A percentile compares a stretch with the other conserved stretches of the same genome.
phyloP scores from a whole-genome alignment of 2,888 invertebrate genomes.

The Nebria brevicollis region DNA sequence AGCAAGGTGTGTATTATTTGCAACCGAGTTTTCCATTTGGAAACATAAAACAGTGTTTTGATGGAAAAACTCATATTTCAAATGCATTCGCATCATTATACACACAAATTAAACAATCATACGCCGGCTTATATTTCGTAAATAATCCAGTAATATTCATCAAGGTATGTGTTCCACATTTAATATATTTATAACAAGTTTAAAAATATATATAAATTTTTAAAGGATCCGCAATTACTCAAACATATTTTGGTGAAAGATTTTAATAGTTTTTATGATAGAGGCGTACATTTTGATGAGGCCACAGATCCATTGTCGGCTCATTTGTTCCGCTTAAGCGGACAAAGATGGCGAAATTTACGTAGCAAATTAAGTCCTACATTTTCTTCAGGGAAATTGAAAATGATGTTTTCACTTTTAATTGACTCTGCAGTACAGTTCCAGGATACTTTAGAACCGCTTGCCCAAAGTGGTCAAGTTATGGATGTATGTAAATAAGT shows the following conservation, averaged over 20 bases:
- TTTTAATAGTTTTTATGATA: conserved; percentile 69
- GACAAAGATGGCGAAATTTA: conserved; percentile 68
- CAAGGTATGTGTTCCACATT: conserved; percentile 35
- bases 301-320: conserved; percentile 66
- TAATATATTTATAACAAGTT: too few species aligned
- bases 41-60: conserved; percentile 25
- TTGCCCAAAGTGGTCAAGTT: conserved; percentile 56
- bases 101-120: conserved; percentile 26
- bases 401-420: conserved; percentile 66
- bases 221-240: conserved; percentile 66
- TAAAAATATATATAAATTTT: background rate
- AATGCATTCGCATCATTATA: conserved; percentile 11
- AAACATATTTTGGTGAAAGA: conserved; percentile 67
- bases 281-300: conserved; percentile 68
- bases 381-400: conserved; percentile 72
- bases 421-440: conserved; percentile 65
- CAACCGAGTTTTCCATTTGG: conserved; percentile 34
- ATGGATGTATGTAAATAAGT: conserved; percentile 23
- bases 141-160: conserved; percentile 37
- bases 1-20: conserved; percentile 28
- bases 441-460: conserved; percentile 59
- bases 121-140: conserved; percentile 41
- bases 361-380: conserved; percentile 69
- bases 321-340: conserved; percentile 66
- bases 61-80: conserved; percentile 24